Base-by-base conservation (phyloP, 2,113 vertebrate species). In the Gymnocephalus cernua region DNA sequence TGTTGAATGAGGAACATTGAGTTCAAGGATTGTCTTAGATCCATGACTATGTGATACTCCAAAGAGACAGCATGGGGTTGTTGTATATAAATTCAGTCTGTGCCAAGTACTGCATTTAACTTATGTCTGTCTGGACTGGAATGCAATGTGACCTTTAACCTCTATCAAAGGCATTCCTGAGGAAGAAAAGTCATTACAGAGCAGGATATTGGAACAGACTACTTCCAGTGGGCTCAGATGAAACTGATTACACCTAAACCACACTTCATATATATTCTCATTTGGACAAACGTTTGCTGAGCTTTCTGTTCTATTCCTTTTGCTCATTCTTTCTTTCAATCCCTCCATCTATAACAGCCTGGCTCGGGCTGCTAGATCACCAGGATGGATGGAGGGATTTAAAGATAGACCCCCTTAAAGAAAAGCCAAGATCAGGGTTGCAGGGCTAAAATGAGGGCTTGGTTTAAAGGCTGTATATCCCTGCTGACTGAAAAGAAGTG, bases 331-430 rank as follows among this genome's bases (percentile, higher is more conserved):
- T 56, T 53, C 32, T 53, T 18, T 44, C 38, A n/a, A 8, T 74
- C 63, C 51, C 27, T 68, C 59, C 69, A 41, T 74, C 72, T 82
- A 14, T 63, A 73, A 65, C 29, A 50, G 54, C 51, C 80, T 32
- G 48, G 56, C 65, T 70, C 19, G 8, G 65, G 64, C 82, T 25
- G 72, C 71, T 63, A 69, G 73, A 79, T 70, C 86, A 61, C 54
- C 32, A 41, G 68, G 75, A 74, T 80, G 59, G 77, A 88, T 85
- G 78, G 64, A 72, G 35, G 83, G 86, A 89, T 87, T 85, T 89
- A 80, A 84, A 85, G 75, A 85, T 71, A 78, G 25, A 64, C 72
- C 2, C 45, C 79, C 77, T 79, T 54, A 47, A 68, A 68, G 61
- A 82, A 71, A 41, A 65, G 80, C 81, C 57, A 54, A 66, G 73